Percentiles rank a stretch among this genome's conserved stretches.
Conservation (phyloP, 1,140 invertebrate species). For the Rhagoletis pomonella region DNA sequence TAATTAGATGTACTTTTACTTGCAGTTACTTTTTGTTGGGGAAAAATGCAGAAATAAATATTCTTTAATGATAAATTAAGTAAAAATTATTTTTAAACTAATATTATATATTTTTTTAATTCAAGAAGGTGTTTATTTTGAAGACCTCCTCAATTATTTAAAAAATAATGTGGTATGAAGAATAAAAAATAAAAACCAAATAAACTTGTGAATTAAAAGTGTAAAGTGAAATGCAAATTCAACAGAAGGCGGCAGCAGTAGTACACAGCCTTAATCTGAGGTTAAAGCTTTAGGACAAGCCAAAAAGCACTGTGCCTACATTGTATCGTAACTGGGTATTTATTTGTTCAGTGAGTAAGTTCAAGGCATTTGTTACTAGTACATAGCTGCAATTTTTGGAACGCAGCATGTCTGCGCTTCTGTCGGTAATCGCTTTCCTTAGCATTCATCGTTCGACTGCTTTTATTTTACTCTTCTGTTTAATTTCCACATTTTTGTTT, state of each 20-base stretch:
- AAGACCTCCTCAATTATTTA: not conserved
- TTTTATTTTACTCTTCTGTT: not conserved
- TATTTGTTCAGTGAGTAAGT: not conserved
- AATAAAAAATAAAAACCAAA: constrained; percentile 2
- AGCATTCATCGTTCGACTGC: not conserved
- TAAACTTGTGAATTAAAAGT: not conserved
- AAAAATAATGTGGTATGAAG: not conserved
- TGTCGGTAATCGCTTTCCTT: not conserved
- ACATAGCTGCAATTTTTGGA: not conserved
- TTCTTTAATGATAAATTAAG: constrained; percentile 25
- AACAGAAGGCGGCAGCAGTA: not conserved
- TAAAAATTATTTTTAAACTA: constrained; percentile 39
- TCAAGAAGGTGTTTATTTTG: constrained; percentile 18
- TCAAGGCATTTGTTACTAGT: constrained; percentile 27
- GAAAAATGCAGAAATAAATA: constrained; percentile 48
- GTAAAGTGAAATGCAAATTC: constrained; percentile 4
- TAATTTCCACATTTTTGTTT: not conserved
- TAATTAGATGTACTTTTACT: not conserved
- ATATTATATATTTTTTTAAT: not conserved
- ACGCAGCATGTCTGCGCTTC: not conserved
- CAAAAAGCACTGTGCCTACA: not conserved
- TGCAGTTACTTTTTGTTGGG: not conserved
- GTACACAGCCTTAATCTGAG: not conserved
- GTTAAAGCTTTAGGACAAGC: not conserved
- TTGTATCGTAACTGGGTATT: not conserved